Base-by-base conservation (phyloP, 2,888 invertebrate genomes). In the Protophormia terraenovae region DNA sequence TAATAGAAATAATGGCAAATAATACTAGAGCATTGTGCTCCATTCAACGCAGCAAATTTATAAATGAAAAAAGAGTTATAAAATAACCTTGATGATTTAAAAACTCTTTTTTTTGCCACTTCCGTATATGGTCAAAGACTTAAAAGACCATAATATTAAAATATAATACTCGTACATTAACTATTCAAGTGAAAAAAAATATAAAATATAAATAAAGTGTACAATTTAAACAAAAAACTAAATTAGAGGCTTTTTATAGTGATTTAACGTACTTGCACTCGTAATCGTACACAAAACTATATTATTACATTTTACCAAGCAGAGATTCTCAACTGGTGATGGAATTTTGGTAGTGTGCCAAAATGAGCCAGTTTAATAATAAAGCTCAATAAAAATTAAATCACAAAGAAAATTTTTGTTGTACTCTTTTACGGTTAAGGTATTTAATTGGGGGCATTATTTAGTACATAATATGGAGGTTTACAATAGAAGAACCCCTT, bases 11-110 rank as follows among this genome's bases (percentile, higher is more conserved):
- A 79, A 79, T 79, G 38, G 24, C 27, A 69, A 71, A 62, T 83
- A 75, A 62, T 67, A 35, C 10, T n/a, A 45, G 22, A 58, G 16
- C 45, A 72, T 64, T 76, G 38, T 38, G 64, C 38, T 53, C 29
- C 35, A 53, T 69, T 53, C 35, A 24, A 58, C 22, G 14, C 27
- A 32, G n/a, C 35, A 5, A 64, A 55, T 19, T 50, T 24, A 22
- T 3, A 80, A 27, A 62, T 50, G 14, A 35, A 72, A 45, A 53
- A 41, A 22, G 22, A 55, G 19, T 71, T 45, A 35, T 60, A 73
- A 73, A 79, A 64, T 53, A 84, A 84, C 81, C 84, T 85, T 82
- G 78, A 73, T 85, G 64, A 32, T 78, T 73, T 38, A 10, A 38
- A n/a, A 62, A 81, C 71, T 58, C 47, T 64, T 55, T 62, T 67